phyloP scores from a whole-genome alignment of 2,113 vertebrate species.

The Forbesichthys papilliferus region DNA sequence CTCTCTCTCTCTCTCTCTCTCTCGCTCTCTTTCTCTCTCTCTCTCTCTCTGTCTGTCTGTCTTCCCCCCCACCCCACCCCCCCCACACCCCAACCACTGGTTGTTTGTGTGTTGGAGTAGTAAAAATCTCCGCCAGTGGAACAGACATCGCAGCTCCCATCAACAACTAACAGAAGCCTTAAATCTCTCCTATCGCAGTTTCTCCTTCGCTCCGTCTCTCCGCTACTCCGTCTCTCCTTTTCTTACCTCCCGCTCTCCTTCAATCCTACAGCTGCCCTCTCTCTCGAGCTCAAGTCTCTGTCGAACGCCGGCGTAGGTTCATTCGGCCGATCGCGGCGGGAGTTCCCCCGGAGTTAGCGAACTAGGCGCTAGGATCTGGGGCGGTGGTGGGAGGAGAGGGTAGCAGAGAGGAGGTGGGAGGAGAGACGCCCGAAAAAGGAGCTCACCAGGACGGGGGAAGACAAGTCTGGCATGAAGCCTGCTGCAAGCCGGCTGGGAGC shows the following conservation, averaged over 20 bases:
- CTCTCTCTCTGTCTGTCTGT: conserved; percentile 7
- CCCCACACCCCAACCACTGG: not conserved
- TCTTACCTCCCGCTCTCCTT: not conserved
- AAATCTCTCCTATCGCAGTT: not conserved
- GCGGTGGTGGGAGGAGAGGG: not conserved
- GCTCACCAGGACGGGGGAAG: conserved; percentile 47
- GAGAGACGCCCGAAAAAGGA: conserved; percentile 35
- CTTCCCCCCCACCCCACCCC: not conserved
- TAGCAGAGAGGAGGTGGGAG: not conserved
- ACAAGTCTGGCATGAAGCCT: conserved; percentile 15
- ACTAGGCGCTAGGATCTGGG: conserved; percentile 10
- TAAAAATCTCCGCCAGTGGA: conserved; percentile 34
- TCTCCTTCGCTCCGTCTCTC: not conserved
- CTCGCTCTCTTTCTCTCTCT: conserved; percentile 35
- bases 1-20: conserved; percentile 11
- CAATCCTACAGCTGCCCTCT: not conserved
- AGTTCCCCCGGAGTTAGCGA: conserved; percentile 30
- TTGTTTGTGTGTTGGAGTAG: conserved; percentile 1
- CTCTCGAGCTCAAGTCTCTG: conserved; percentile 5
- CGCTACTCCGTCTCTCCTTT: not conserved
- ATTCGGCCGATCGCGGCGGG: conserved; percentile 24
- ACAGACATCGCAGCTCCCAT: conserved; percentile 31
- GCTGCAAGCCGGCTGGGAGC: conserved; percentile 25
- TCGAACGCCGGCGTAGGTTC: conserved; percentile 44
- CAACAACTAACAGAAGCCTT: conserved; percentile 37